Base-by-base conservation (phyloP, 2,797 vertebrate genomes). In the Momotus momota region DNA sequence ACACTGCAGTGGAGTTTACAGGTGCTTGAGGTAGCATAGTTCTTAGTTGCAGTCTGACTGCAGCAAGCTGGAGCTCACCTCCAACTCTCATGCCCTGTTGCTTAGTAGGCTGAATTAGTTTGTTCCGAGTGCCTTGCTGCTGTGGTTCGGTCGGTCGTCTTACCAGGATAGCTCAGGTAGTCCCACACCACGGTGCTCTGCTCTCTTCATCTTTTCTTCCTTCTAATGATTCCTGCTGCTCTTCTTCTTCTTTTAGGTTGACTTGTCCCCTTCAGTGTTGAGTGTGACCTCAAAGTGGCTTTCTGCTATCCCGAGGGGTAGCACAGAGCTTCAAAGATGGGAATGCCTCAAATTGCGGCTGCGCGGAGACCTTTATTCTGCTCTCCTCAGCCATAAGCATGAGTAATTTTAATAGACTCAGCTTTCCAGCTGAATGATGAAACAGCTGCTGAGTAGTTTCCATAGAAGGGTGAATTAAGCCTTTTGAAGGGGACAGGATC, bases 401-500 rank as follows among this genome's bases (percentile, higher is more conserved):
- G 2, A 81, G 35, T 54, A 5, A 55, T 52, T 88, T 58, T 81
- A 80, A 48, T 49, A 88, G 33, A 58, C 54, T 91, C 18, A 7
- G 33, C 51, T 82, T 88, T 90, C 64, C 81, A 77, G 55, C 10
- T 87, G 35, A 35, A 35, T 35, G 83, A 62, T 72, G 88, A 41
- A 85, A 17, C 45, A 78, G 71, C 60, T 80, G 40, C 86, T 7
- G 18, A 52, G 43, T 57, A 10, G 9, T 85, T 92, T 64, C 48
- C 7, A 7, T 17, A 58, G 65, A 60, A 43, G 40, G 38, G n/a
- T 94, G 55, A 90, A 90, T 75, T 72, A 74, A 81, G 27, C 71
- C 75, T 82, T 85, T 94, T 55, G 86, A 91, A 61, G 57, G 58
- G 72, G 25, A 22, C 81, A 93, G 70, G 66, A 66, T 84, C 69